Conservation (phyloP, 1,140 invertebrate species). For the Mya arenaria region DNA sequence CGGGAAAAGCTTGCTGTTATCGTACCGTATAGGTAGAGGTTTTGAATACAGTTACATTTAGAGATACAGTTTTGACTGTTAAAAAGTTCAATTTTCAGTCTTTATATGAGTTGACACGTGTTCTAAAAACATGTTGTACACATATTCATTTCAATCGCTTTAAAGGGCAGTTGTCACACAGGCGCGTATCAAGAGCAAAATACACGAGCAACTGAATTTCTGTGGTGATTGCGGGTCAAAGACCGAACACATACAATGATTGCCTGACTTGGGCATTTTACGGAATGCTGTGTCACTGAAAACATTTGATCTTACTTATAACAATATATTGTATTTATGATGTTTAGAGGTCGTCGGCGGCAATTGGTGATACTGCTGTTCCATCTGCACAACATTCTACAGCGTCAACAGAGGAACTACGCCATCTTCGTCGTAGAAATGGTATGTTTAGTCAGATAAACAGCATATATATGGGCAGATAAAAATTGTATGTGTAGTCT, state of each 20-base stretch:
- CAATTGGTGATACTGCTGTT: conserved; percentile 16
- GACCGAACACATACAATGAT: neutral
- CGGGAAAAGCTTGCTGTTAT: conserved; percentile 25
- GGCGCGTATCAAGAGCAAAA: neutral
- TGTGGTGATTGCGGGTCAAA: neutral
- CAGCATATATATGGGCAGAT: too few species aligned
- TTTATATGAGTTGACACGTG: too few species aligned
- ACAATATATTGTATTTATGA: conserved; percentile 4
- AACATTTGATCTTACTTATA: neutral
- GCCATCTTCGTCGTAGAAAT: conserved; percentile 44
- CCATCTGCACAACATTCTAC: conserved; percentile 36
- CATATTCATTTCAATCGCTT: too few species aligned
- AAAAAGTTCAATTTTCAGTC: too few species aligned
- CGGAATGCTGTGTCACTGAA: neutral
- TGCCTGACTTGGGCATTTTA: neutral
- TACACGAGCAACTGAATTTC: neutral
- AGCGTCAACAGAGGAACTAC: conserved; percentile 30
- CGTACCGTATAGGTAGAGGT: conserved; percentile 37
- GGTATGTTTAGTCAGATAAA: too few species aligned
- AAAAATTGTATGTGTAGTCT: too few species aligned
- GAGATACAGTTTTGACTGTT: too few species aligned
- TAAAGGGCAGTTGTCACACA: too few species aligned
- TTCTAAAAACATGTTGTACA: too few species aligned
- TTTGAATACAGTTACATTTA: too few species aligned
- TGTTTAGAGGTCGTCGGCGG: conserved; percentile 5